Conservation (phyloP, 2,113 vertebrate genomes). For the Struthidea cinerea region DNA sequence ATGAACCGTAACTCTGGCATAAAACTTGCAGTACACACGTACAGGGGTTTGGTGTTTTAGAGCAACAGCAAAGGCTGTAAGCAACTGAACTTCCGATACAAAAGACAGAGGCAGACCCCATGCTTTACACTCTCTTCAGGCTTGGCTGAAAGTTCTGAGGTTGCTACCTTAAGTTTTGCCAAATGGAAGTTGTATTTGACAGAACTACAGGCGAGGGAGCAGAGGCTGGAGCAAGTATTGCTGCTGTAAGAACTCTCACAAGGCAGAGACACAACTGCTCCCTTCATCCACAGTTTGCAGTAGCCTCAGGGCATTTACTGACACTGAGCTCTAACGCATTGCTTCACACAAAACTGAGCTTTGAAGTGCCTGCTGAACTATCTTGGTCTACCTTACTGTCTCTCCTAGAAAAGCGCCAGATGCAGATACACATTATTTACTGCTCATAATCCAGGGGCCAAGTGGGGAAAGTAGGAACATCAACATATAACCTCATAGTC, state of each 20-base stretch:
- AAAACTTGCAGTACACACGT: rapidly evolving
- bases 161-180: background rate
- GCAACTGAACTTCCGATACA: background rate
- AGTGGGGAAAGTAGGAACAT: background rate
- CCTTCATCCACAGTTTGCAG: background rate
- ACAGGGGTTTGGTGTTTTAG: background rate
- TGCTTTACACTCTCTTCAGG: background rate
- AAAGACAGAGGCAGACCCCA: background rate
- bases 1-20: background rate
- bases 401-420: background rate
- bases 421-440: background rate
- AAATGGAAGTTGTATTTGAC: background rate
- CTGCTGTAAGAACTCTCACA: background rate
- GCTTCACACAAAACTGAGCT: background rate
- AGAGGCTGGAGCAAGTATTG: background rate
- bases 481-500: background rate
- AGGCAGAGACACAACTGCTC: background rate
- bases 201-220: background rate
- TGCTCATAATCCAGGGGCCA: background rate
- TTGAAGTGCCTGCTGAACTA: background rate
- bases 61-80: background rate
- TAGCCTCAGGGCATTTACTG: background rate
- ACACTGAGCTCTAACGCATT: background rate
- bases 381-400: background rate
- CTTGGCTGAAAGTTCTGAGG: background rate